phyloP scores from a whole-genome alignment of 2,113 vertebrate genomes.

The Barbus barbus region DNA sequence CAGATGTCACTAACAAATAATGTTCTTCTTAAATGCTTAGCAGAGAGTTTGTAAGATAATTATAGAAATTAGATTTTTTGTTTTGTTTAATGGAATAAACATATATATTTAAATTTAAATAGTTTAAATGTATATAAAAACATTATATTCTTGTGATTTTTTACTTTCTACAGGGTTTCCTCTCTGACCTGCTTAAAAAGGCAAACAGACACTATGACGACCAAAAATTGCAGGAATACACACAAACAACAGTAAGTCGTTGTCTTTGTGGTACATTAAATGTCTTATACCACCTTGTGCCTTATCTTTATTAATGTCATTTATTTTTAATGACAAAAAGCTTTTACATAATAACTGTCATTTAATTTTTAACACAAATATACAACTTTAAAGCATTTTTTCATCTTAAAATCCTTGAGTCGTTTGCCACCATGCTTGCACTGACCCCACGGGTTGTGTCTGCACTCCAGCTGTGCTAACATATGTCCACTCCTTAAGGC shows the following conservation, averaged over 20 bases:
- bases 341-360: background rate
- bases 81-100: no score
- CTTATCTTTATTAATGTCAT: background rate
- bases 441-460: conserved; percentile 63
- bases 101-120: background rate
- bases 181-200: conserved; percentile 94
- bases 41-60: background rate
- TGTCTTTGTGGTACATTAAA: conserved; percentile 6
- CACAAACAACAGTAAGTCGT: conserved; percentile 90
- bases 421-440: conserved; percentile 12
- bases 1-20: background rate
- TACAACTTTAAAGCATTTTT: background rate
- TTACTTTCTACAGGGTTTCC: conserved; percentile 82
- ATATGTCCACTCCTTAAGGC: conserved; percentile 65
- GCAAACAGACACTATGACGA: conserved; percentile 93
- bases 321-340: background rate
- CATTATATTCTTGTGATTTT: no score
- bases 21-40: background rate
- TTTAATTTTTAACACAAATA: background rate
- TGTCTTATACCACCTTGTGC: background rate
- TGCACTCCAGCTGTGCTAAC: conserved; percentile 67
- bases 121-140: background rate
- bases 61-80: no score
- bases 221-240: conserved; percentile 93
- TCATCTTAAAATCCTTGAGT: background rate